Conservation (phyloP, 2,888 invertebrate genomes). For the Zaprionus obscuricornis region DNA sequence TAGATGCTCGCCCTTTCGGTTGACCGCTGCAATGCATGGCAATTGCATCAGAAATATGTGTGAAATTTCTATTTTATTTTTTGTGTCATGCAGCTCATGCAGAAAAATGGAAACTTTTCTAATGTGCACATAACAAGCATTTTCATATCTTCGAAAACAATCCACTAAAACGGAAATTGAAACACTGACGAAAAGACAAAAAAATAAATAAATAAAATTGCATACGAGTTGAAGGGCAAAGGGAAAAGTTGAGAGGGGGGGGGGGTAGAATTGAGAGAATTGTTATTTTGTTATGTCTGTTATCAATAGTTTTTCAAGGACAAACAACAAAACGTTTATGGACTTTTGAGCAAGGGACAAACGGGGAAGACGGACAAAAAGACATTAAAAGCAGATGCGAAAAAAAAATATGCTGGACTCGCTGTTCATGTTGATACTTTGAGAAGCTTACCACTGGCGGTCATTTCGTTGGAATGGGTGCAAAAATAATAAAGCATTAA, state of each 20-base stretch:
- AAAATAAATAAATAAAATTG: slow-evolving; percentile 3
- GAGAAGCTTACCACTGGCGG: background rate
- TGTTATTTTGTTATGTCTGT: slow-evolving; percentile 40
- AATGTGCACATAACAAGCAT: slow-evolving; percentile 13
- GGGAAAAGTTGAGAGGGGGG: slow-evolving; percentile 2
- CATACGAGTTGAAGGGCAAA: slow-evolving; percentile 9
- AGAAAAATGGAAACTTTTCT: too few species aligned
- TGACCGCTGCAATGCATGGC: slow-evolving; percentile 12
- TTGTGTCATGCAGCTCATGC: too few species aligned
- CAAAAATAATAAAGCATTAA: slow-evolving; percentile 50
- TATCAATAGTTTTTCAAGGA: slow-evolving; percentile 60
- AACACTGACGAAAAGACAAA: slow-evolving; percentile 13
- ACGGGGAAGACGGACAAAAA: background rate
- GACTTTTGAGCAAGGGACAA: too few species aligned
- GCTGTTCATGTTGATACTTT: slow-evolving; percentile 4
- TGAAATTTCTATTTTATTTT: slow-evolving; percentile 1
- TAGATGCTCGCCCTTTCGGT: background rate
- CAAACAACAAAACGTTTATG: slow-evolving; percentile 26
- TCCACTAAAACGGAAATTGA: slow-evolving; percentile 26
- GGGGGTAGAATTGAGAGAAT: too few species aligned
- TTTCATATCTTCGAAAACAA: slow-evolving; percentile 17
- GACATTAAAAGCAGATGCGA: slow-evolving; percentile 53
- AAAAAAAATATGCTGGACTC: slow-evolving; percentile 12
- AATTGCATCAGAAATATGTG: slow-evolving; percentile 1
- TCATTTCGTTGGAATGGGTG: background rate